Base-by-base conservation (phyloP, 1,140 invertebrate genomes). In the Drosophila tani region DNA sequence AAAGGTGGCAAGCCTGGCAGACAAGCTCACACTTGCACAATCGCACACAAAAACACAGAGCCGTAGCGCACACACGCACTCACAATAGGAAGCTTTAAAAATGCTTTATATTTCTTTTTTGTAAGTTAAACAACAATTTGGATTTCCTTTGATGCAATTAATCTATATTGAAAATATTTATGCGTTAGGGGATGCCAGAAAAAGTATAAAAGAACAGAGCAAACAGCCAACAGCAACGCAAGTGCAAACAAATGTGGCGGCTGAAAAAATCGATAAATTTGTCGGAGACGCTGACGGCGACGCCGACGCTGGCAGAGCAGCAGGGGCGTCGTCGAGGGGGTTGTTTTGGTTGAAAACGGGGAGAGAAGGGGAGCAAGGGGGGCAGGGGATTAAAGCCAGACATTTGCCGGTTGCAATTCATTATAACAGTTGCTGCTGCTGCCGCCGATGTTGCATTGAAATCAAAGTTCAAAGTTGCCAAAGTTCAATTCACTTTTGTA, bases 231-330 rank as follows among this genome's bases (percentile, higher is more conserved):
- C 67, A 66, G 64, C 55, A 70, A 58, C 45, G 68, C 63, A 55
- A 82, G 70, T 58, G 53, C 76, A 63, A 83, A 70, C 76, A 71
- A 77, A 77, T 77, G 75, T 63, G 63, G 59, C 64, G 71, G 57
- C 82, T 85, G 82, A 86, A 85, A 85, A 85, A 85, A 85, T 85
- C 82, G 75, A 85, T 85, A 85, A 79, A 86, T 86, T 79, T 79
- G 78, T 84, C 75, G 82, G 57, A 75, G 63, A 59, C 53, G 71
- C 56, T 80, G 56, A n/a, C 58, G 38, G 14, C 73, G 41, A 59
- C 80, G 75, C 43, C 66, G 43, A 47, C 51, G 77, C 60, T 35
- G 64, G 73, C 73, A 47, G 63, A 60, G 57, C 41, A 76, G 58
- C 75, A 79, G 46, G 58, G 75, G 65, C 76, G 75, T 64, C 66